phyloP scores from a whole-genome alignment of 2,888 invertebrate species.

The Plemyria rubiginata region DNA sequence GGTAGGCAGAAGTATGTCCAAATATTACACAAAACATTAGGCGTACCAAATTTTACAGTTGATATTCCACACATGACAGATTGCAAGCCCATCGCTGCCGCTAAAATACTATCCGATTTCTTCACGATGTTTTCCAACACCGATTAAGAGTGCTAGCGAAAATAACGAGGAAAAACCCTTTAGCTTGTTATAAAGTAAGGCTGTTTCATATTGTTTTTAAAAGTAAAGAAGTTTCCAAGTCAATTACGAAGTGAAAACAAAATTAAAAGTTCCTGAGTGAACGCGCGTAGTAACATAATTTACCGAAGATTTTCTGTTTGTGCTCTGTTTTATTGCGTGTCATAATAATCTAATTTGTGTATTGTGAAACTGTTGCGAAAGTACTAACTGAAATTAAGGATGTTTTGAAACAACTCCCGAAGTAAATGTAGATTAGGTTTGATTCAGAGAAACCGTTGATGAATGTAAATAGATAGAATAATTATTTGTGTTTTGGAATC shows the following conservation, averaged over 20 bases:
- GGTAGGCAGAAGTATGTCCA: too few relatives aligned
- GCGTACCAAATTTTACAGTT: too few relatives aligned
- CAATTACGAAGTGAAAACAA: conserved; percentile 42
- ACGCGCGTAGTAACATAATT: conserved; percentile 14
- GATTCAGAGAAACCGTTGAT: too few relatives aligned
- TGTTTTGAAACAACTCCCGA: not conserved
- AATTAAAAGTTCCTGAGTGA: conserved; percentile 32
- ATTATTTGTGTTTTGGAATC: too few relatives aligned
- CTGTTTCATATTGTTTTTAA: conserved; percentile 13
- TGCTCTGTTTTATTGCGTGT: conserved; percentile 15
- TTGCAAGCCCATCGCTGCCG: too few relatives aligned
- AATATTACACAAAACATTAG: too few relatives aligned
- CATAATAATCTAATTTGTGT: not conserved
- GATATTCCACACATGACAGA: too few relatives aligned
- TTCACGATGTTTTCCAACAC: too few relatives aligned
- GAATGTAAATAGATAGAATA: too few relatives aligned
- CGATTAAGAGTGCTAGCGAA: not conserved
- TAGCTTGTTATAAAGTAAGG: conserved; percentile 4
- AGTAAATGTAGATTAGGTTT: not conserved
- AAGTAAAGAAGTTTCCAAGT: conserved; percentile 36
- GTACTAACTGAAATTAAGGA: not conserved
- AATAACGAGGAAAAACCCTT: not conserved
- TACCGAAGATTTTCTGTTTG: conserved; percentile 15
- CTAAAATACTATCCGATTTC: too few relatives aligned
- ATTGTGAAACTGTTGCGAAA: not conserved